Conservation (phyloP, 2,888 invertebrate species). For the Himalopsyche anomala region DNA sequence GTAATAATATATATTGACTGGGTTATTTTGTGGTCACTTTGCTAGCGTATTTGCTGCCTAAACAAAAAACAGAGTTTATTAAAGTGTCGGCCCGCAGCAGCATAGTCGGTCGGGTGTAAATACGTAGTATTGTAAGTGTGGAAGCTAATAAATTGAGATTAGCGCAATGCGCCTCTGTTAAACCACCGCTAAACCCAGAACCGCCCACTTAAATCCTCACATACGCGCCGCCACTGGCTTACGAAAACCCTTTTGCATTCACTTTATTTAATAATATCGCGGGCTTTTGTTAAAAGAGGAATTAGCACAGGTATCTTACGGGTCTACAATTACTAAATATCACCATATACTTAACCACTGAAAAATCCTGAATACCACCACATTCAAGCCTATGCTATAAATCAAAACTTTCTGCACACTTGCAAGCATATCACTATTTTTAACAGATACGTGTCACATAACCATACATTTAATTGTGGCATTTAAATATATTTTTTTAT, state of each 20-base stretch:
- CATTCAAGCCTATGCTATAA: too few relatives aligned
- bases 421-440: too few relatives aligned
- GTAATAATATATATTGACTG: too few relatives aligned
- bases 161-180: conserved; percentile 65
- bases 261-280: conserved; percentile 68
- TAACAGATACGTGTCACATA: too few relatives aligned
- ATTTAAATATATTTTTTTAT: too few relatives aligned
- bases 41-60: not conserved
- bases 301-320: conserved; percentile 74
- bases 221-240: conserved; percentile 43
- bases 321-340: conserved; percentile 73
- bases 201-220: conserved; percentile 59
- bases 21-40: not conserved
- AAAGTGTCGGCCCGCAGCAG: conserved; percentile 58
- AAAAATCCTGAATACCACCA: too few relatives aligned
- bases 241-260: conserved; percentile 68
- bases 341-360: not conserved
- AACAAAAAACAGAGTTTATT: conserved; percentile 53
- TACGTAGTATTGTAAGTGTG: conserved; percentile 47
- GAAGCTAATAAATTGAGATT: conserved; percentile 65
- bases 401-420: too few relatives aligned
- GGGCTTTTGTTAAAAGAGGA: conserved; percentile 70
- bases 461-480: too few relatives aligned
- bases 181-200: conserved; percentile 62
- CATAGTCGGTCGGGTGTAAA: conserved; percentile 3